Evolutionary conservation across 2,888 invertebrate species (phyloP), one percentile per base, ranked within the genome.

Genomic region (Mythimna albipuncta): DNA sequence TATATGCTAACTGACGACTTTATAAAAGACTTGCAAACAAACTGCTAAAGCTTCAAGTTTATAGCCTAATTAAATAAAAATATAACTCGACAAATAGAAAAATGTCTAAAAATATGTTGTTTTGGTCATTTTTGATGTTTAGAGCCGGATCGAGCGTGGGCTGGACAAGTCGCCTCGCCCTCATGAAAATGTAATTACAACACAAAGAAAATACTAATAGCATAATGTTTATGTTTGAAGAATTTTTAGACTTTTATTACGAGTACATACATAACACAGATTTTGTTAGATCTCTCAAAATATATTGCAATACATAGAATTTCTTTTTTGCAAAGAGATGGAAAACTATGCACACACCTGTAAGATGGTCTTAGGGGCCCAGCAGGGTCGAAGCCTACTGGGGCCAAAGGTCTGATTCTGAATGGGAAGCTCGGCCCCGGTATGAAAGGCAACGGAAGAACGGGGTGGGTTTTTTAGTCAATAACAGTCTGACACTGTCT

Each of bases 161-260:
- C 57, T 11, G 47, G 21, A 59, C 41, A 47, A 50, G 52, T 59
- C 41, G 50, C 21, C 55, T 32, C 19, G 47, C 50, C 75, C 32
- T 54, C 16, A 62, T 72, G 67, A 64, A 74, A 64, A 44, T 64
- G 54, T 67, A 69, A 73, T 63, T 73, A 79, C 58, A 13, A 52
- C 47, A 65, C 41, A 73, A 65, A 64, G 19, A 68, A 61, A 54
- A 66, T 63, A 47, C 16, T 47, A 54, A 44, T 54, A 44, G 3
- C 10, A 2, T 16, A 47, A 57, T 73, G 26, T 55, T 78, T 62
- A 66, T 69, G 3, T 66, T 66, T 61, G 21, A 55, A 16, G 62
- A 52, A 11, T 64, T 47, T n/a, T 41, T 50, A 9, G 6, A 55
- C 1, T 26, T 41, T 10, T 47, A 50, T 32, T 26, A 47, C 26